Evolutionary conservation across 2,888 invertebrate genomes (phyloP), one percentile per base, ranked within the genome.

Genomic region (Ennomos erosarius): DNA sequence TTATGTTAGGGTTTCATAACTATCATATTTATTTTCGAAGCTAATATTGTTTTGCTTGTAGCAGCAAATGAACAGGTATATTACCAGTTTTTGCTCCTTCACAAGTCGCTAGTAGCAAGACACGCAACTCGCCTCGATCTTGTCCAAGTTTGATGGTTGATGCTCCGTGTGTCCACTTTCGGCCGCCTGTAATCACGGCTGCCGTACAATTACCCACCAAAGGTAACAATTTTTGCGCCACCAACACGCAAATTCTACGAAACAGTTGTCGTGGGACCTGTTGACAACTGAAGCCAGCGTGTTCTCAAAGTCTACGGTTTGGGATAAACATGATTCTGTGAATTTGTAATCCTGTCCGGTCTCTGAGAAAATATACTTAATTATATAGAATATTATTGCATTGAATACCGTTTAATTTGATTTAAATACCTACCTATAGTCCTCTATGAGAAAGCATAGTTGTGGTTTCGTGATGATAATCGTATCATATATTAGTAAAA

Each of bases 231-330:
- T 78, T 75, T 59, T 68, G 69, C 63, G 64, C 62, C 67, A 69
- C 61, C 74, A 68, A 66, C 81, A 81, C 79, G 81, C 80, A 55
- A 75, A 65, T 80, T 80, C 81, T 62, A 59, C 63, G 81, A 79
- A 81, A 47, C 55, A 57, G 58, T 73, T 70, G 75, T 70, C 62
- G 69, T 56, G 57, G 43, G 59, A 63, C 59, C 59, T 62, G 75
- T 69, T 78, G 79, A 76, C 78, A 74, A 74, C 67, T 62, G 55
- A 44, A 54, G 53, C 56, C 56, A 59, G 66, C 62, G 62, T 56
- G 65, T 54, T 45, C 33, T 44, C 38, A 47, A 63, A 55, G 58
- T 48, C 40, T 45, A 47, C 46, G 39, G 26, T 54, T 58, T 53
- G 33, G 40, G 45, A 11, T 10, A 5, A 26, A 40, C 38, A 10